Base-by-base conservation (phyloP, 1,140 invertebrate genomes). In the Bombus balteatus region DNA sequence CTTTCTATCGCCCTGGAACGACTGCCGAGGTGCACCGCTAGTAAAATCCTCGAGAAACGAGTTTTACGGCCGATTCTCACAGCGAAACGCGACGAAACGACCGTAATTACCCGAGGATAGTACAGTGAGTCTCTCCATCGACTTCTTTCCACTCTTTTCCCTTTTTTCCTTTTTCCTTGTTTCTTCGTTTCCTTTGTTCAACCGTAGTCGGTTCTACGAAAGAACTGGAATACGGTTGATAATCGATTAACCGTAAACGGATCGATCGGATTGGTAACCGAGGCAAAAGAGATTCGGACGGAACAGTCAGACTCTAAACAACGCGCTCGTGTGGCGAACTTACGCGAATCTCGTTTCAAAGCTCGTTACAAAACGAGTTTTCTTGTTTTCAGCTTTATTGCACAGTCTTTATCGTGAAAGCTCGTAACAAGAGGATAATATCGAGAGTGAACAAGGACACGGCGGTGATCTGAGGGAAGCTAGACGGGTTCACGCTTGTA, bases 81-180 rank as follows among this genome's bases (percentile, higher is more conserved):
- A 53, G 68, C 75, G 70, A 89, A 90, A 85, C 82, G 89, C 86
- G 86, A 90, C 83, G 88, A 90, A 90, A 90, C 89, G 88, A 88
- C 79, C 88, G 88, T 88, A 89, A 90, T 90, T 89, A 87, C 83
- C 34, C 79, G 81, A 53, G 75, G 72, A 88, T 89, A 83, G 81
- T 81, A 85, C 59, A 65, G 73, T 25, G 65, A 70, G 47, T 71
- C 79, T 85, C 65, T 87, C 34, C 73, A 72, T 66, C 39, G 57
- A 53, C 43, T 39, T 59, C 59, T 37, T 57, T 28, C 18, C 39
- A 34, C n/a, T 59, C 9, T 22, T n/a, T 53, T 43, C 22, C n/a
- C 39, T 28, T n/a, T 66, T 9, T 15, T 12, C 62, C 37, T 47
- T 66, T 77, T 2, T 70, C 80, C 75, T 41, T 28, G 47, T 41